These are phyloP conservation scores for Leucophenga maculata DNA, from an alignment of 2,888 invertebrate genomes.

Conservation along the genomic window DNA sequence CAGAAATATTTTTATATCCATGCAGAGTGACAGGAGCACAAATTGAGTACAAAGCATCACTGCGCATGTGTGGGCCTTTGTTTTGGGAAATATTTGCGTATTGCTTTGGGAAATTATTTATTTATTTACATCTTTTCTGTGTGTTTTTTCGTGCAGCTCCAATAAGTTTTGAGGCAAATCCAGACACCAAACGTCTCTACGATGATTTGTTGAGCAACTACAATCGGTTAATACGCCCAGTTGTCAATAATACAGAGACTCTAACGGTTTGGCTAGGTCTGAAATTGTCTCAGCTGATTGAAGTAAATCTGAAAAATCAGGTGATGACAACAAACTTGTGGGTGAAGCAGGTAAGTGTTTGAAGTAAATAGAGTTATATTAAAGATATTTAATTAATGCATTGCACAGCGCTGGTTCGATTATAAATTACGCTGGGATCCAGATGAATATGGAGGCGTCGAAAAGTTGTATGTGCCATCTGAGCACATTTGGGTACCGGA, in stretches of 20 bases:
- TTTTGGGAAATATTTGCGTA: slow-evolving; percentile 55
- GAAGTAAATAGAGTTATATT: not conserved
- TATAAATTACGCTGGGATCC: slow-evolving; percentile 93
- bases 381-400: not conserved
- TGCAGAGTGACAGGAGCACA: no score
- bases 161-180: slow-evolving; percentile 82
- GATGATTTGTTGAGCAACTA: slow-evolving; percentile 97
- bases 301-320: slow-evolving; percentile 93
- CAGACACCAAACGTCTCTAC: slow-evolving; percentile 94
- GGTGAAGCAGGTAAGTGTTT: slow-evolving; percentile 87
- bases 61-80: slow-evolving; percentile 52
- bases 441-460: slow-evolving; percentile 90
- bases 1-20: no score
- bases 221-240: slow-evolving; percentile 92
- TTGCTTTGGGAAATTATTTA: slow-evolving; percentile 37
- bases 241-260: slow-evolving; percentile 92
- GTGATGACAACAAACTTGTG: slow-evolving; percentile 95
- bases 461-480: slow-evolving; percentile 93
- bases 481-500: slow-evolving; percentile 98
- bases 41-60: not conserved
- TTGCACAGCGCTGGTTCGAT: slow-evolving; percentile 88
- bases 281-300: slow-evolving; percentile 91
- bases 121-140: not conserved
- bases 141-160: slow-evolving; percentile 56
- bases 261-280: slow-evolving; percentile 92